Evolutionary conservation across 2,888 invertebrate species (phyloP), one percentile per base, ranked within the genome.

Genomic region (Microctonus brassicae): DNA sequence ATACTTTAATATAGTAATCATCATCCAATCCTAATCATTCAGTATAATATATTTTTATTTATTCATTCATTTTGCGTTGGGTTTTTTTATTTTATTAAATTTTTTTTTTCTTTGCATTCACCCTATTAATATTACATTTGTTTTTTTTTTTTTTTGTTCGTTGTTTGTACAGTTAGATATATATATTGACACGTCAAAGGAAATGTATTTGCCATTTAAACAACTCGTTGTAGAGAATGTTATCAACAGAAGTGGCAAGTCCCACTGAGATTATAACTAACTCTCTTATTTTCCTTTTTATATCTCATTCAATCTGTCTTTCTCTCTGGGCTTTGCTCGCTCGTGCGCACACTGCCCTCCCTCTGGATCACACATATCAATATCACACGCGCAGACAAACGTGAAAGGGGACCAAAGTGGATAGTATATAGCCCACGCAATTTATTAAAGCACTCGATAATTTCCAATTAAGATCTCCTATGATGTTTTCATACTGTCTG

Each of bases 401-500:
- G 63, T 63, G 63, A 47, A 47, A 63, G 42, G 63, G 36, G 29
- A 33, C 17, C 52, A 13, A 57, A 29, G 34, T 4, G 17, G 6
- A 20, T 63, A 58, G 47, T 29, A 26, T 20, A 20, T 52, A 22
- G 61, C 72, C 70, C 65, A 72, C 72, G 74, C 65, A 29, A 61
- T 69, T 74, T 72, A 70, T 73, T 70, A 68, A 66, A 61, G 33
- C 39, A 42, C 58, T 61, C 70, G 74, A 66, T 68, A 72, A 74
- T 74, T 75, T 74, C 70, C 72, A 73, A 75, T 75, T 75, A 70
- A 75, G 74, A 75, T 75, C 74, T 74, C 67, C 60, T 34, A 20
- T 13, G n/a, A 34, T 34, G 58, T 64, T 13, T 52, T 10, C 53
- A 17, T 33, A 7, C 34, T 9, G 20, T 11, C 13, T 7, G n/a